These are phyloP conservation scores for Perognathus longimembris DNA, from an alignment of 2,113 vertebrate species.

Conservation along the genomic window DNA sequence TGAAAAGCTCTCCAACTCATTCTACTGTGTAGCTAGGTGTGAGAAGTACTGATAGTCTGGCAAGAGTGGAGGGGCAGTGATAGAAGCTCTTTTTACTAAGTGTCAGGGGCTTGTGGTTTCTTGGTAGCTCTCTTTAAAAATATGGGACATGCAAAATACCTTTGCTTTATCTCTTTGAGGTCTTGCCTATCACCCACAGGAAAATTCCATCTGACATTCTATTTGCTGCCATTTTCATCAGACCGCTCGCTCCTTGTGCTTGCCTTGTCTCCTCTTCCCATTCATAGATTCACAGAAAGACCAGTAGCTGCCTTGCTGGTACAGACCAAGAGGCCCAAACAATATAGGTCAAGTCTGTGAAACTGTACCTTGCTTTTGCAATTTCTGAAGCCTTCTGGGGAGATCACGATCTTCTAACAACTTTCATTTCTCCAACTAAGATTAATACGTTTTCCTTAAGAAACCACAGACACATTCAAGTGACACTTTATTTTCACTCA, in stretches of 20 bases:
- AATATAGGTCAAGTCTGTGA: neutral
- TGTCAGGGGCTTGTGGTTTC: neutral
- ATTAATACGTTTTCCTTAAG: slow-evolving; percentile 60
- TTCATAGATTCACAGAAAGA: neutral
- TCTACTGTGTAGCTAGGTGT: neutral
- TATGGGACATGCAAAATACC: neutral
- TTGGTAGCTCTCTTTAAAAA: neutral
- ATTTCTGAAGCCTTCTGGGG: slow-evolving; percentile 1
- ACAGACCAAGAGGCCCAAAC: neutral
- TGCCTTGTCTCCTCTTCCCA: neutral
- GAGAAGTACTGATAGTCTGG: neutral
- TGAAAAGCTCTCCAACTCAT: neutral
- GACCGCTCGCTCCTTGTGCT: neutral
- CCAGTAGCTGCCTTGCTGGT: neutral
- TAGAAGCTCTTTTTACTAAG: neutral
- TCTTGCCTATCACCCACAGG: neutral
- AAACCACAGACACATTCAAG: slow-evolving; percentile 14
- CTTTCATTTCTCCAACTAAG: slow-evolving; percentile 21
- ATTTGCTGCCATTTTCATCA: neutral
- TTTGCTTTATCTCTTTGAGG: neutral
- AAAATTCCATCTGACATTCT: neutral
- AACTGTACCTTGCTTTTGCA: neutral
- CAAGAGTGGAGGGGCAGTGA: neutral
- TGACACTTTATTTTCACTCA: slow-evolving; percentile 61
- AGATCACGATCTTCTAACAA: neutral